These are phyloP conservation scores for Drosophila rellima DNA, from an alignment of 2,888 invertebrate species.

Conservation along the genomic window DNA sequence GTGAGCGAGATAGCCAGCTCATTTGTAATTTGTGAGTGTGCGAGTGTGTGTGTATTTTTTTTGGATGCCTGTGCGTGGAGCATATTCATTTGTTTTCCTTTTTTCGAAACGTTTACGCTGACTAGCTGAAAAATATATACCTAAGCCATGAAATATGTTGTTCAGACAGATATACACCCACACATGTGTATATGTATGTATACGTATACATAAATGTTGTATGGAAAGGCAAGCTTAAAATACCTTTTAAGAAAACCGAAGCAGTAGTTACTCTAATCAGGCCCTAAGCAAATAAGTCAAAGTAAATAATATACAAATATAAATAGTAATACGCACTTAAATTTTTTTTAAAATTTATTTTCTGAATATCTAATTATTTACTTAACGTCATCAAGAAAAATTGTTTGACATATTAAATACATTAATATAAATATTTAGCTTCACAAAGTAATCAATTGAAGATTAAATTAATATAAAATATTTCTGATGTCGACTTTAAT, in stretches of 20 bases:
- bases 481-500: background rate
- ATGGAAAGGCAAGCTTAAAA: background rate
- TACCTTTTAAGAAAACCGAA: background rate
- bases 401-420: too few species aligned
- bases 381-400: too few species aligned
- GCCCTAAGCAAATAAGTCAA: background rate
- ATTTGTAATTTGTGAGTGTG: conserved; percentile 18
- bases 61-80: conserved; percentile 71
- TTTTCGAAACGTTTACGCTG: conserved; percentile 61
- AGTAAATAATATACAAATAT: background rate
- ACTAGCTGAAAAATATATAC: conserved; percentile 69
- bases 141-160: conserved; percentile 73
- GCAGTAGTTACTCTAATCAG: conserved; percentile 8
- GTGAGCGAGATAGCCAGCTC: conserved; percentile 16
- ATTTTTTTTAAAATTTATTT: too few species aligned
- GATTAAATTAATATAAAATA: background rate
- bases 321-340: too few species aligned
- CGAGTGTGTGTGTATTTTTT: conserved; percentile 16
- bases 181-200: background rate
- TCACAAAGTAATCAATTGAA: too few species aligned
- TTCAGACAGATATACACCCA: conserved; percentile 39
- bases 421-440: too few species aligned
- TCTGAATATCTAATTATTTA: too few species aligned
- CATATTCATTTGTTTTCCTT: conserved; percentile 72
- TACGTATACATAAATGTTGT: background rate